A percentile compares a stretch with the other conserved stretches of the same genome.
These are phyloP conservation scores for Apoderus coryli DNA, from an alignment of 2,888 invertebrate species.

Conservation along the genomic window DNA sequence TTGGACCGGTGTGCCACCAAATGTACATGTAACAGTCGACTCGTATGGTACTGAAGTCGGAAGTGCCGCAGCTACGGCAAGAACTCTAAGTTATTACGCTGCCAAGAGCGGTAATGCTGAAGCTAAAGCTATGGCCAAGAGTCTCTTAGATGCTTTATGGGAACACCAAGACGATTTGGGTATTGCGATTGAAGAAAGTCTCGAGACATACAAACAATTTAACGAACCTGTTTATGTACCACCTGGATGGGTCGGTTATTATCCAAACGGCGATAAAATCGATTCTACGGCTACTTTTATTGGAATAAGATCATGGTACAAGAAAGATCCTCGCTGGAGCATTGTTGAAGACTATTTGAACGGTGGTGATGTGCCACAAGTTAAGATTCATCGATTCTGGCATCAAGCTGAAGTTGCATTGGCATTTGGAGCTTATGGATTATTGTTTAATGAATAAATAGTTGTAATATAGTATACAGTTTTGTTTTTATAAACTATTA, in stretches of 20 bases:
- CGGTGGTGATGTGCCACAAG: slow-evolving; percentile 17
- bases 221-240: slow-evolving; percentile 19
- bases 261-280: slow-evolving; percentile 19
- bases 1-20: slow-evolving; percentile 12
- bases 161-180: slow-evolving; percentile 10
- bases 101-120: slow-evolving; percentile 8
- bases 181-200: slow-evolving; percentile 6
- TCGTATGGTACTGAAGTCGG: slow-evolving; percentile 9
- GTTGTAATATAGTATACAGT: too few species aligned
- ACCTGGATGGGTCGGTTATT: slow-evolving; percentile 17
- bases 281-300: slow-evolving; percentile 18
- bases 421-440: slow-evolving; percentile 18
- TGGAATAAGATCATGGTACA: slow-evolving; percentile 18
- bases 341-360: slow-evolving; percentile 18
- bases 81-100: slow-evolving; percentile 12
- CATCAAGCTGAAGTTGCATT: slow-evolving; percentile 20
- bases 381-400: slow-evolving; percentile 21
- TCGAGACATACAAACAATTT: slow-evolving; percentile 9
- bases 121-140: slow-evolving; percentile 11
- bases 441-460: slow-evolving; percentile 19
- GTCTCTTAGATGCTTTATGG: slow-evolving; percentile 12
- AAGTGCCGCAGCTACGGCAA: slow-evolving; percentile 10
- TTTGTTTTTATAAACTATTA: too few species aligned
- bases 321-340: slow-evolving; percentile 18
- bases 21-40: slow-evolving; percentile 7